Conservation (phyloP, 1,140 invertebrate genomes). For the fruit fly (Drosophila melanogaster) region Release_6_plus_ISO1_MT NT_037436.4:26700001-26700500, state of each 20-base stretch:
- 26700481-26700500: neutral
- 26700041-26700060: too few species aligned
- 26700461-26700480: too few species aligned
- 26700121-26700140: slow-evolving; percentile 6
- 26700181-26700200: neutral
- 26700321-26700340: neutral
- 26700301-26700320: too few species aligned
- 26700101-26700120: slow-evolving; percentile 3
- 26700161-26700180: neutral
- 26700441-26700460: too few species aligned
- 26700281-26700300: too few species aligned
- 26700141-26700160: neutral
- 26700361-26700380: slow-evolving; percentile 10
- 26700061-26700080: slow-evolving; percentile 6
- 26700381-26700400: neutral
- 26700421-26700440: too few species aligned
- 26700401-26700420: too few species aligned
- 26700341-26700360: slow-evolving; percentile 6
- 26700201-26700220: neutral
- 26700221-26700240: neutral
- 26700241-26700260: neutral
- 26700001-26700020: too few species aligned
- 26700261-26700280: neutral
- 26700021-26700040: too few species aligned
- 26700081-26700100: neutral